A percentile compares a stretch with the other conserved stretches of the same genome.
Conservation (phyloP, 2,113 vertebrate genomes). For the Falcunculus frontatus region DNA sequence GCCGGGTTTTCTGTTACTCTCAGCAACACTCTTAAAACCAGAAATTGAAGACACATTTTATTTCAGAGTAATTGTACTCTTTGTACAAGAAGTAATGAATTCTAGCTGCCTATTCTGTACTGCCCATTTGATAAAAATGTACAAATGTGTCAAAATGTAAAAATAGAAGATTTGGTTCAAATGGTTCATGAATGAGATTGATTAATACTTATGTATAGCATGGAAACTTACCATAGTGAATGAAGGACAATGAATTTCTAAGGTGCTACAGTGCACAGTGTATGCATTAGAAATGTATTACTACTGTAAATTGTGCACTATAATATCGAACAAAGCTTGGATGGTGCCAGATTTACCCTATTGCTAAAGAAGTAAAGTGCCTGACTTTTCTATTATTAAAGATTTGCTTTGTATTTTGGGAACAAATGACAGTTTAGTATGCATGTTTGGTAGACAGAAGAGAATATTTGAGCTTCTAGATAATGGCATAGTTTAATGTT, state of each 20-base stretch:
- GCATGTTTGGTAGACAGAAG: neutral
- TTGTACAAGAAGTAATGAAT: neutral
- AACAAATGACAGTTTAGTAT: neutral
- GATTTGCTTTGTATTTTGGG: neutral
- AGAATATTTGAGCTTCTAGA: neutral
- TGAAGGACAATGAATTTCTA: neutral
- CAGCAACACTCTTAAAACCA: neutral
- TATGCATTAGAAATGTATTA: neutral
- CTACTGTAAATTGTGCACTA: neutral
- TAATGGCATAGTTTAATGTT: neutral
- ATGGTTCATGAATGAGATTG: neutral
- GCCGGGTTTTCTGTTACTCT: neutral
- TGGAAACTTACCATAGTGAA: neutral
- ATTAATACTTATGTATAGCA: neutral
- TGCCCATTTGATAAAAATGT: neutral
- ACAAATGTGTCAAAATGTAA: neutral
- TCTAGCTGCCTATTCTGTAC: neutral
- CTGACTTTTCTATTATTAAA: neutral
- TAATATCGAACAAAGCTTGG: neutral
- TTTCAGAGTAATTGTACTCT: neutral
- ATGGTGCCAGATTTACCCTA: neutral
- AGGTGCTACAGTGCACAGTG: neutral
- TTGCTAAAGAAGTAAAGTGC: neutral
- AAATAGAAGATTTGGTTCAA: neutral
- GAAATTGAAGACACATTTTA: neutral